Evolutionary conservation across 2,888 invertebrate species (phyloP).

Genomic region (Ichneumoninae sp.): DNA sequence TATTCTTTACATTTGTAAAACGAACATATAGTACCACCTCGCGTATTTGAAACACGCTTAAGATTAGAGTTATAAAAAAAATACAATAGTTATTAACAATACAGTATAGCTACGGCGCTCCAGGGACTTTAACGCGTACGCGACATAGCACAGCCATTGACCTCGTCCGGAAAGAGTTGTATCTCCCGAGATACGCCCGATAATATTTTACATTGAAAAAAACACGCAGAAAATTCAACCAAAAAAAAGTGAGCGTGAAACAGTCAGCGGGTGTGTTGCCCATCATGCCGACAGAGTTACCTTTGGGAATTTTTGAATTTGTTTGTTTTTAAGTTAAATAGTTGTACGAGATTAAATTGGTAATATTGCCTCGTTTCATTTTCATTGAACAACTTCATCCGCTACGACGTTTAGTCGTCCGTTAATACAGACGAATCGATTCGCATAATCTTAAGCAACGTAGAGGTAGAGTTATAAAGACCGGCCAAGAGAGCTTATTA

Average conservation of each 20-base stretch:
- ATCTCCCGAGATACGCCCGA: slow-evolving; percentile 24
- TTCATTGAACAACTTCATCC: slow-evolving; percentile 16
- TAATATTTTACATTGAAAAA: slow-evolving; percentile 12
- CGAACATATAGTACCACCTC: slow-evolving; percentile 14
- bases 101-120: slow-evolving; percentile 40
- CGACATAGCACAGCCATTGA: slow-evolving; percentile 62
- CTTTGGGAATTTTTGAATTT: neutral
- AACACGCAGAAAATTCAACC: neutral
- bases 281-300: neutral
- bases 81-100: slow-evolving; percentile 12
- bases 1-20: slow-evolving; percentile 16
- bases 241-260: slow-evolving; percentile 10
- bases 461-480: slow-evolving; percentile 69
- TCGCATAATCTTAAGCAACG: slow-evolving; percentile 48
- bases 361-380: slow-evolving; percentile 53
- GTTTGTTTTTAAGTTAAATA: slow-evolving; percentile 27
- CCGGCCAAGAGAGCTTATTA: slow-evolving; percentile 68
- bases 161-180: slow-evolving; percentile 50
- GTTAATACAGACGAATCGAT: neutral
- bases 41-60: slow-evolving; percentile 4
- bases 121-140: slow-evolving; percentile 54
- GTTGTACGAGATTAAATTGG: slow-evolving; percentile 41
- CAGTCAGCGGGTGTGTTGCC: slow-evolving; percentile 8
- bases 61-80: slow-evolving; percentile 2
- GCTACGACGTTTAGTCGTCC: neutral